Base-by-base conservation (phyloP, 2,113 vertebrate genomes). In the Delphinus delphis region DNA sequence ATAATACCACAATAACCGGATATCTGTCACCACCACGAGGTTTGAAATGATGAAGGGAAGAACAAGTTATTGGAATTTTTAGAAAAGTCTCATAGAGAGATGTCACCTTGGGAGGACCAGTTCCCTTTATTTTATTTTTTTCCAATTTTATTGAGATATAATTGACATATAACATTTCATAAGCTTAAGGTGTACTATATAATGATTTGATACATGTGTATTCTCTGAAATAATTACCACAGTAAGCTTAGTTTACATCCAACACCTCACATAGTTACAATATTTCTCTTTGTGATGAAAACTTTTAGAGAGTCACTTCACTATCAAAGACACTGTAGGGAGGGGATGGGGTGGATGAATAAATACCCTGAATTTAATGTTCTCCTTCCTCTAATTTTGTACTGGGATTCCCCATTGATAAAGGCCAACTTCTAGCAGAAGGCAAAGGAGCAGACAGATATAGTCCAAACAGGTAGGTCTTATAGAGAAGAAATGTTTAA, bases 381-480 rank as follows among this genome's bases (percentile, higher is more conserved):
- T 36, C 1, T 65, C 10, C 25, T 67, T 3, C 11, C 10, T 90
- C 65, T 44, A 55, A 60, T 44, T 5, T 15, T 71, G 1, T 71
- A 38, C 28, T 44, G 28, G 3, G 1, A 9, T 14, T 82, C 55
- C 9, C 28, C 3, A 60, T 44, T 6, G 6, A 28, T 60, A 23
- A 41, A 82, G 58, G 9, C 8, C 28, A 26, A 50, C 4, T n/a
- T 83, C 36, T 70, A 70, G 21, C 6, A 68, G 15, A n/a, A 62
- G 47, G 18, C 15, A 93, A 79, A 9, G 31, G 14, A 79, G 21
- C 7, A 31, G 23, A 87, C 9, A 86, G 14, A 44, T 79, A 58
- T 8, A 58, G 13, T 68, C 6, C 26, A 12, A 31, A 44, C 0
- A 47, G 3, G 17, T n/a, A 68, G 1, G 14, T 0, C 10, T 60